Evolutionary conservation across 2,888 invertebrate genomes (phyloP).

Genomic region (Flexamia atlantica): DNA sequence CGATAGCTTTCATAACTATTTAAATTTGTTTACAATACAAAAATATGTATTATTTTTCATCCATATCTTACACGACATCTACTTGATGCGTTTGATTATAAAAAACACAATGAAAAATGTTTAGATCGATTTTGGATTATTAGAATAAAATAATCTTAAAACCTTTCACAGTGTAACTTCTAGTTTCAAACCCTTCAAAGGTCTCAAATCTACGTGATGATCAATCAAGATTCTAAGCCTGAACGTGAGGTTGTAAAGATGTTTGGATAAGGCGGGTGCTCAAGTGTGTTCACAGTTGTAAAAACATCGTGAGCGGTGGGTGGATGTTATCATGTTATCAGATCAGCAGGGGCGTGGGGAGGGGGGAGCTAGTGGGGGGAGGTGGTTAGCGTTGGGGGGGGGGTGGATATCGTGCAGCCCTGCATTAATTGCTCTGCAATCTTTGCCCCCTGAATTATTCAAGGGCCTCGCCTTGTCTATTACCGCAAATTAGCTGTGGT

Average conservation of each 20-base stretch:
- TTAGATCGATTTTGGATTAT: no score
- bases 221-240: no score
- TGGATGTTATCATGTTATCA: slow-evolving; percentile 19
- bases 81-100: no score
- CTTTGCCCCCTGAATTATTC: slow-evolving; percentile 51
- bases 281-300: neutral
- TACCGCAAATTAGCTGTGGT: slow-evolving; percentile 50
- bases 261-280: neutral
- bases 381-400: neutral
- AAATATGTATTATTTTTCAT: no score
- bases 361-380: neutral
- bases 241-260: neutral
- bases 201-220: no score
- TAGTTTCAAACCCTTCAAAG: no score
- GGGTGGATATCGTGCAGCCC: slow-evolving; percentile 39
- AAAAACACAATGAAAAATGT: no score
- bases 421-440: slow-evolving; percentile 39
- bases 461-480: slow-evolving; percentile 44
- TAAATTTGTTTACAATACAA: no score
- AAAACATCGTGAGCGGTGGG: slow-evolving; percentile 4
- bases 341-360: neutral
- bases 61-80: no score
- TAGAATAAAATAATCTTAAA: no score
- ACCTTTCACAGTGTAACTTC: no score
- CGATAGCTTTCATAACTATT: no score